phyloP scores from a whole-genome alignment of 35 echinoderm and acorn worm genomes.

The Ophioderma brevispina region DNA sequence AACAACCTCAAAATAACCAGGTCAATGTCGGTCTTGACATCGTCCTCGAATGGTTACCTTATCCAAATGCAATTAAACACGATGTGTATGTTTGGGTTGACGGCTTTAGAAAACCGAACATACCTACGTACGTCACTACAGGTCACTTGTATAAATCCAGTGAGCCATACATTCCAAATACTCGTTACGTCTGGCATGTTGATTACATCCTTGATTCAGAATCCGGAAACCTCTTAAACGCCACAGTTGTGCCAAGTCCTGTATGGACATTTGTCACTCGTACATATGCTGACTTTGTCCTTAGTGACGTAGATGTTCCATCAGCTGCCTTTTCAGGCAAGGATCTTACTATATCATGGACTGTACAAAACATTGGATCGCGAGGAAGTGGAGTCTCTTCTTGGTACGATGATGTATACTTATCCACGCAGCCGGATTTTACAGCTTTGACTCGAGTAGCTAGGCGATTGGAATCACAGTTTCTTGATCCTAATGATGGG shows the following conservation, averaged over 20 bases:
- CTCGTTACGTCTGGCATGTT: conserved; percentile 23
- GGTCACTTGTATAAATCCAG: background rate
- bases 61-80: background rate
- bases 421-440: background rate
- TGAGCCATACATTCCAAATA: background rate
- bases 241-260: conserved; percentile 12
- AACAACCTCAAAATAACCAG: background rate
- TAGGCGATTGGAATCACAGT: background rate
- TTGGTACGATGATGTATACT: conserved; percentile 12
- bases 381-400: background rate
- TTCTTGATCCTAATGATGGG: background rate
- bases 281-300: background rate
- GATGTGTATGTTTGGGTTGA: background rate
- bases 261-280: conserved; percentile 30
- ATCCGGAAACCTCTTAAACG: background rate
- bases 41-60: background rate
- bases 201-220: conserved; percentile 16
- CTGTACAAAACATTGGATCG: conserved; percentile 12
- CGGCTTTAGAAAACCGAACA: background rate
- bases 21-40: background rate
- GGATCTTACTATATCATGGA: conserved; percentile 28
- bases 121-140: background rate
- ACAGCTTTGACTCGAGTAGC: background rate
- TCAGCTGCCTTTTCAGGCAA: background rate
- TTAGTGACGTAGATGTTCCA: background rate